phyloP scores from a whole-genome alignment of 1,140 invertebrate genomes.

The Ostrea denselamellosa region DNA sequence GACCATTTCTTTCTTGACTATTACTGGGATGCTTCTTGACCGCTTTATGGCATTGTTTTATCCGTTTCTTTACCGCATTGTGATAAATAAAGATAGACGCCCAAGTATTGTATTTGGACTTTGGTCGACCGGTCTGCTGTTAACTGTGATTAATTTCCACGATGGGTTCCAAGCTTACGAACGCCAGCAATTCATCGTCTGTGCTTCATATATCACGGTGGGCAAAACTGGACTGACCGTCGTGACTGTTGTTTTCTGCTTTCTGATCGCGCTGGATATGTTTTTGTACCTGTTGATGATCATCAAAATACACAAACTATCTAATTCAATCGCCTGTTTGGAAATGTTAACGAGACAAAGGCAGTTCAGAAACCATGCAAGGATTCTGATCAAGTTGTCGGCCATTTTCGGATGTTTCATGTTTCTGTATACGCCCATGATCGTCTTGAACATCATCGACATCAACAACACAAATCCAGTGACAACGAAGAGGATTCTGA shows the following conservation, averaged over 20 bases:
- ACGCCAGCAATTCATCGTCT: not conserved
- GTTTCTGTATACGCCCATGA: not conserved
- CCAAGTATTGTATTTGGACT: not conserved
- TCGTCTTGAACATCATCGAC: not conserved
- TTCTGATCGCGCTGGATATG: not conserved
- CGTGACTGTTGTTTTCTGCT: not conserved
- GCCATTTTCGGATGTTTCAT: not conserved
- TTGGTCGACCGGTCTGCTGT: not conserved
- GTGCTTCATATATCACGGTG: not conserved
- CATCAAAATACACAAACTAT: conserved; percentile 13
- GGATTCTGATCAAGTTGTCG: not conserved
- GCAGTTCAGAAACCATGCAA: not conserved
- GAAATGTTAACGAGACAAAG: not conserved
- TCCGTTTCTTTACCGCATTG: not conserved
- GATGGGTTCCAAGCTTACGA: not conserved
- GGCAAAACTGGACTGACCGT: not conserved
- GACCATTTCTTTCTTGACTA: not conserved
- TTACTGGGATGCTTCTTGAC: not conserved
- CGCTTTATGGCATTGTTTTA: not conserved
- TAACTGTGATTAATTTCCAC: not conserved
- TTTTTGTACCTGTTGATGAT: not conserved
- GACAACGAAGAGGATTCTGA: not conserved
- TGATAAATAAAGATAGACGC: not conserved
- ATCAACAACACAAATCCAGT: not conserved
- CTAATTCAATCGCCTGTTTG: not conserved